These are phyloP conservation scores for Orchesellides sinensis DNA, from an alignment of 2,888 invertebrate genomes.

Conservation along the genomic window DNA sequence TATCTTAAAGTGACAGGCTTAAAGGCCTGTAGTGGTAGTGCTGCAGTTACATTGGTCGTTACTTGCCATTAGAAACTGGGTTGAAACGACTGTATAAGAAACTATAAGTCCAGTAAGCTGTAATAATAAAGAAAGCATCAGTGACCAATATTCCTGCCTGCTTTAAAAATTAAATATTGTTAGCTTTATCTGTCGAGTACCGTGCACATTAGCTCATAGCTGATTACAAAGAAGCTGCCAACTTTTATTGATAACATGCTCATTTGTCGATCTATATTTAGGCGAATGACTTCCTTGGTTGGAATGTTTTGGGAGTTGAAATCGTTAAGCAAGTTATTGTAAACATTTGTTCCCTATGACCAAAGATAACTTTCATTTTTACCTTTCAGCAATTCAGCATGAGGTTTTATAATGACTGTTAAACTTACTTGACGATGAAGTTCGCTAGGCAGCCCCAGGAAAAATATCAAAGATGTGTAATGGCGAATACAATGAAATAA, in stretches of 20 bases:
- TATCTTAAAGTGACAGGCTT: no score
- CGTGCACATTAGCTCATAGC: conserved; percentile 31
- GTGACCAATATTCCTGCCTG: no score
- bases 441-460: conserved; percentile 46
- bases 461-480: not conserved
- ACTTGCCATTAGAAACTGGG: conserved; percentile 28
- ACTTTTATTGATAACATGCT: conserved; percentile 25
- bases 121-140: not conserved
- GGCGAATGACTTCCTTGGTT: not conserved
- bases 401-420: no score
- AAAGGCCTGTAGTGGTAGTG: no score
- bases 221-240: conserved; percentile 29
- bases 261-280: conserved; percentile 43
- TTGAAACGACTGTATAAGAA: conserved; percentile 43
- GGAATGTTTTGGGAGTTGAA: not conserved
- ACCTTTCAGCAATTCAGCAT: no score
- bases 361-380: no score
- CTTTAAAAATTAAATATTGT: no score
- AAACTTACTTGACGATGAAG: conserved; percentile 23
- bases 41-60: not conserved
- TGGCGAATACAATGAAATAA: conserved; percentile 11
- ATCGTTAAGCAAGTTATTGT: not conserved
- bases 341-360: no score
- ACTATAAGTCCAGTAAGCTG: conserved; percentile 33
- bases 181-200: no score